Evolutionary conservation across 2,888 invertebrate species (phyloP).

Genomic region (Leucophenga maculata): DNA sequence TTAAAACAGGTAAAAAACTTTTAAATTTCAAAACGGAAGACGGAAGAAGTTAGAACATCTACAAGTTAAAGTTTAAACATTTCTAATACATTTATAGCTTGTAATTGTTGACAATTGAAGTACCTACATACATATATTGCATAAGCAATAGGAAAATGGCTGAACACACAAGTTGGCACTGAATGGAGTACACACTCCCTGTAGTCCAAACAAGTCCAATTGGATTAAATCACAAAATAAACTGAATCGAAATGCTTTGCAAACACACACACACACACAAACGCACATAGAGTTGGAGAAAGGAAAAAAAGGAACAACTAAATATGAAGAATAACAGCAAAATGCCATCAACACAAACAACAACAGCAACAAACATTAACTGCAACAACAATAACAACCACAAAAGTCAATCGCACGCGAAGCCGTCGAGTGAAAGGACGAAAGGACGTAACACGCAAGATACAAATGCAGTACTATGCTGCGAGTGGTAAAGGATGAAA

Average conservation of each 20-base stretch:
- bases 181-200: background rate
- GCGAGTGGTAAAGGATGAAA: background rate
- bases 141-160: background rate
- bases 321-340: constrained; percentile 7
- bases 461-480: background rate
- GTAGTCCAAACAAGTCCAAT: constrained; percentile 15
- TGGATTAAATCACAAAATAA: constrained; percentile 29
- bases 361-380: constrained; percentile 23
- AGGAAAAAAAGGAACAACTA: background rate
- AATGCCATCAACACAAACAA: constrained; percentile 23
- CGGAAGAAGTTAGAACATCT: background rate
- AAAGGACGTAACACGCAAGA: background rate
- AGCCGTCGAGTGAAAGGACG: background rate
- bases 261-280: background rate
- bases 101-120: constrained; percentile 6
- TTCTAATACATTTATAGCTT: background rate
- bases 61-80: too few species aligned
- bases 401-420: constrained; percentile 16
- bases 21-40: background rate
- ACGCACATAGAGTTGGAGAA: background rate
- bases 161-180: background rate
- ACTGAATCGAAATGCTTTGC: constrained; percentile 15
- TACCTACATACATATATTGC: too few species aligned
- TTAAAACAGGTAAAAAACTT: too few species aligned
- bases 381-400: constrained; percentile 17